Percentiles rank a stretch among this genome's conserved stretches.
Evolutionary conservation across 2,888 invertebrate species (phyloP).

Genomic region (Nesidiocoris tenuis): DNA sequence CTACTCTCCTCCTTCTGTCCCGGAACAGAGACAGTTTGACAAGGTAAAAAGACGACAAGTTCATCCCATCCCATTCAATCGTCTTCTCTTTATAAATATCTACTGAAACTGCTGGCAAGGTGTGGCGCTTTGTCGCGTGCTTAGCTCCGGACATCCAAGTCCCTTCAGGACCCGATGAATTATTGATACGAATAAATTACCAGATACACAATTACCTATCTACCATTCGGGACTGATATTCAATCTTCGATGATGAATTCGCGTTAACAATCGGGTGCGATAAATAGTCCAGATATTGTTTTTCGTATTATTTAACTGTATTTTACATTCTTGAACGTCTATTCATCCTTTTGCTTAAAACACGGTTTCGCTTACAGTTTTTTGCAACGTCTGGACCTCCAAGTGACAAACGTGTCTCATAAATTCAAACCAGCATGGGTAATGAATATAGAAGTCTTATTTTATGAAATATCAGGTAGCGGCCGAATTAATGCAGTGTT

Average conservation of each 20-base stretch:
- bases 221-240: too few species aligned
- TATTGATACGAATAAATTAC: too few species aligned
- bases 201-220: too few species aligned
- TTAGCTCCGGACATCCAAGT: not conserved
- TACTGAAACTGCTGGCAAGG: not conserved
- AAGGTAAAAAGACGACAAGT: constrained; percentile 20
- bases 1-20: constrained; percentile 20
- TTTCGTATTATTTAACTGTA: too few species aligned
- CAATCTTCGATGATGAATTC: too few species aligned
- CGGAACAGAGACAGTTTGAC: constrained; percentile 14
- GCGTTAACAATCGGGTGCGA: too few species aligned
- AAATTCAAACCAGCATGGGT: not conserved
- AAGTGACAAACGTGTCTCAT: not conserved
- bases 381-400: too few species aligned
- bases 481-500: not conserved
- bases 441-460: not conserved
- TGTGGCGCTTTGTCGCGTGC: constrained; percentile 37
- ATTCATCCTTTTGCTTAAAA: too few species aligned
- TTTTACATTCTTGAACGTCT: too few species aligned
- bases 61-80: not conserved
- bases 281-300: too few species aligned
- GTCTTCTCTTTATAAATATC: not conserved
- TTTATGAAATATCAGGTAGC: not conserved
- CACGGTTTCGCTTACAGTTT: too few species aligned
- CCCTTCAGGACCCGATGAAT: constrained; percentile 23